Evolutionary conservation across 2,797 vertebrate species (phyloP).

Genomic region (Tachyglossus aculeatus): DNA sequence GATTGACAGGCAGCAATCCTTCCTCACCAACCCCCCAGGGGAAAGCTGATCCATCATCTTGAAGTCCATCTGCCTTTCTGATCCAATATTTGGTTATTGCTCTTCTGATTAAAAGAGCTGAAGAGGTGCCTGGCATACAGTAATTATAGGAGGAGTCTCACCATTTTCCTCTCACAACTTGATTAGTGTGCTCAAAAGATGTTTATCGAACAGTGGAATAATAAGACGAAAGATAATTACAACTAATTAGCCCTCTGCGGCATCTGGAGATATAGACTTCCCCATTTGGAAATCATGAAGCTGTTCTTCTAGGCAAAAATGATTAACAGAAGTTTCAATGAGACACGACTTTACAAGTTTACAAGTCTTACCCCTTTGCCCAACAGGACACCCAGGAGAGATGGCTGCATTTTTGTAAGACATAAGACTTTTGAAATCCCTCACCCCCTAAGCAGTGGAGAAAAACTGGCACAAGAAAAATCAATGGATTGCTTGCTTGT

Average conservation of each 20-base stretch:
- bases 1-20: constrained; percentile 20
- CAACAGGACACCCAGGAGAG: no score
- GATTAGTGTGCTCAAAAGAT: constrained; percentile 46
- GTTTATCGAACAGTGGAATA: constrained; percentile 36
- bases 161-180: constrained; percentile 40
- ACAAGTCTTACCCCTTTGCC: no score
- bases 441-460: no score
- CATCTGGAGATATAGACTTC: background rate
- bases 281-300: constrained; percentile 35
- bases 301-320: background rate
- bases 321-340: constrained; percentile 25
- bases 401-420: no score
- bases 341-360: no score
- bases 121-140: constrained; percentile 36
- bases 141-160: constrained; percentile 54
- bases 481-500: no score
- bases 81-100: constrained; percentile 60
- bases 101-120: constrained; percentile 52
- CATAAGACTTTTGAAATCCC: no score
- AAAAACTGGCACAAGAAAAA: no score
- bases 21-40: constrained; percentile 39
- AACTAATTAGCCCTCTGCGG: constrained; percentile 27
- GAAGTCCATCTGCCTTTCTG: constrained; percentile 40
- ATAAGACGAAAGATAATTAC: constrained; percentile 39
- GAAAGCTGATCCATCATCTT: constrained; percentile 34